These are phyloP conservation scores for Hirudo medicinalis DNA, from an alignment of 1,140 invertebrate species.

Conservation along the genomic window DNA sequence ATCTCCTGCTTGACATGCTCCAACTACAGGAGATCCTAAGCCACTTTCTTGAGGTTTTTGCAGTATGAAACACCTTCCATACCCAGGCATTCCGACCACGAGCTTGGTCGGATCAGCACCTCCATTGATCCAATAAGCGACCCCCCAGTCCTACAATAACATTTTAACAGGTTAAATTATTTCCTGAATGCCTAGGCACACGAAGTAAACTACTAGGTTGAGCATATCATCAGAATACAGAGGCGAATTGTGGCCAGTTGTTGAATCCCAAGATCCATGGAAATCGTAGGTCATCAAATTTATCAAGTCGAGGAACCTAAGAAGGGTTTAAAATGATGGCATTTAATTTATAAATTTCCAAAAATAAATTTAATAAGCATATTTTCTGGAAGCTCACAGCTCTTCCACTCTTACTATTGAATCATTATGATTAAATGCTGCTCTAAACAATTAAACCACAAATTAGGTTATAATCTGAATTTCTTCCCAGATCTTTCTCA, in stretches of 20 bases:
- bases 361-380: too few species aligned
- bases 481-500: too few species aligned
- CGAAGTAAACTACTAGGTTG: background rate
- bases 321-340: too few species aligned
- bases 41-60: slow-evolving; percentile 58
- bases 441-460: too few species aligned
- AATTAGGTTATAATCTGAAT: too few species aligned
- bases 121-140: slow-evolving; percentile 50
- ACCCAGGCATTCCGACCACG: slow-evolving; percentile 68
- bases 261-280: slow-evolving; percentile 67
- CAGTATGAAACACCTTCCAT: slow-evolving; percentile 68
- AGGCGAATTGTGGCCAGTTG: slow-evolving; percentile 69
- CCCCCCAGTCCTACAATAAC: slow-evolving; percentile 14
- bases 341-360: too few species aligned
- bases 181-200: background rate
- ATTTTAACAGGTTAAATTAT: background rate
- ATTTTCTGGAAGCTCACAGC: too few species aligned
- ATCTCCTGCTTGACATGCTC: slow-evolving; percentile 59
- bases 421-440: too few species aligned
- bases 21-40: slow-evolving; percentile 63
- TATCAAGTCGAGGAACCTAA: slow-evolving; percentile 68
- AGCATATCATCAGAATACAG: slow-evolving; percentile 51
- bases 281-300: slow-evolving; percentile 92
- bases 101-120: slow-evolving; percentile 68
- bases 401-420: too few species aligned